Conservation (phyloP, 1,140 invertebrate genomes). For the Leptonema lineaticorne region DNA sequence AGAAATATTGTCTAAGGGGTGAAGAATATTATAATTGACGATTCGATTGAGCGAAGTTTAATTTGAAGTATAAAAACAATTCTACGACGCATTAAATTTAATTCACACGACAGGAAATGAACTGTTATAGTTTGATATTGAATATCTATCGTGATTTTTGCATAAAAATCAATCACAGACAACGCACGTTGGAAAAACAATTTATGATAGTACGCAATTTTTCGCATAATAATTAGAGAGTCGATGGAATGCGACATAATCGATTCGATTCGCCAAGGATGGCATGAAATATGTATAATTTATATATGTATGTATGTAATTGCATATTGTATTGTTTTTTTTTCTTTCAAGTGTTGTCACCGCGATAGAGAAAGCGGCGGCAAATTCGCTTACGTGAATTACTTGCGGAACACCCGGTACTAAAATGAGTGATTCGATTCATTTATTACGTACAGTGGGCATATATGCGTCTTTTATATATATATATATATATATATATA, state of each 20-base stretch:
- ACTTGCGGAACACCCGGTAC: constrained; percentile 16
- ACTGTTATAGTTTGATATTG: no score
- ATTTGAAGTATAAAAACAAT: no score
- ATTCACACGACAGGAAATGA: no score
- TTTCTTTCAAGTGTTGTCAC: constrained; percentile 10
- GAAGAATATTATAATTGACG: no score
- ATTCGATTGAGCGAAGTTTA: no score
- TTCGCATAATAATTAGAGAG: constrained; percentile 8
- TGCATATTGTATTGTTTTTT: constrained; percentile 9
- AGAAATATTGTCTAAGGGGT: not conserved
- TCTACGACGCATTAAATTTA: no score
- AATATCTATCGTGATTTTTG: no score
- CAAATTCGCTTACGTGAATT: not conserved
- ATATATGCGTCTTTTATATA: no score
- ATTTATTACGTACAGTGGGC: constrained; percentile 37
- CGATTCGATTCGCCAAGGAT: not conserved
- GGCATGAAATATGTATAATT: not conserved
- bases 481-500: no score
- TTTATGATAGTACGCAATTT: no score
- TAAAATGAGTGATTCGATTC: constrained; percentile 36
- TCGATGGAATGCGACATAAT: not conserved
- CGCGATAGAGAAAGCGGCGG: constrained; percentile 6
- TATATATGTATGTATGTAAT: not conserved
- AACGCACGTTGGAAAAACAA: no score
- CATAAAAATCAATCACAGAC: no score